phyloP scores from a whole-genome alignment of 2,113 vertebrate genomes.

The Nymphicus hollandicus region DNA sequence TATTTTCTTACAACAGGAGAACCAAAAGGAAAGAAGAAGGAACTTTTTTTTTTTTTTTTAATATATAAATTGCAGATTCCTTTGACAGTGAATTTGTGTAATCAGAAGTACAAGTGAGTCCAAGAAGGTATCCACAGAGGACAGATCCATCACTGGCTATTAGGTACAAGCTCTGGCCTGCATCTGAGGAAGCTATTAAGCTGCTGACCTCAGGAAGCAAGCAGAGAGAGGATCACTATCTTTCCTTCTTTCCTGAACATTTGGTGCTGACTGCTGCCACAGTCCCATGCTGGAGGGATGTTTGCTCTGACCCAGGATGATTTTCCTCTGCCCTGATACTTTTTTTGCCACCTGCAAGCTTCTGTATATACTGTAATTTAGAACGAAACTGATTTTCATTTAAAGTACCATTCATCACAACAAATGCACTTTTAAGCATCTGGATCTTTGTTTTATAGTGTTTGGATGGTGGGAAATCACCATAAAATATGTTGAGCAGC shows the following conservation, averaged over 20 bases:
- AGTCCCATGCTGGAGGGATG: rapidly evolving
- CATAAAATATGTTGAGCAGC: background rate
- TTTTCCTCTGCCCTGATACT: background rate
- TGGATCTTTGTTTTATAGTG: background rate
- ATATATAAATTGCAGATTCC: background rate
- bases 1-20: background rate
- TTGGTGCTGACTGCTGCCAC: background rate
- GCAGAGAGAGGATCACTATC: background rate
- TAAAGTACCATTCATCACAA: background rate
- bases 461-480: background rate
- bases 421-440: background rate
- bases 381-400: background rate
- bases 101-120: background rate
- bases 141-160: background rate
- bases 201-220: rapidly evolving
- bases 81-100: background rate
- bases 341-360: background rate
- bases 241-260: background rate
- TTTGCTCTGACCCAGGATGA: background rate
- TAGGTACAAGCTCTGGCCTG: background rate
- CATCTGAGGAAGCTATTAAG: background rate
- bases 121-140: background rate
- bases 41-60: background rate
- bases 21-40: background rate
- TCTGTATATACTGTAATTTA: background rate